Evolutionary conservation across 2,113 vertebrate genomes (phyloP).

Genomic region (Vanacampus margaritifer): DNA sequence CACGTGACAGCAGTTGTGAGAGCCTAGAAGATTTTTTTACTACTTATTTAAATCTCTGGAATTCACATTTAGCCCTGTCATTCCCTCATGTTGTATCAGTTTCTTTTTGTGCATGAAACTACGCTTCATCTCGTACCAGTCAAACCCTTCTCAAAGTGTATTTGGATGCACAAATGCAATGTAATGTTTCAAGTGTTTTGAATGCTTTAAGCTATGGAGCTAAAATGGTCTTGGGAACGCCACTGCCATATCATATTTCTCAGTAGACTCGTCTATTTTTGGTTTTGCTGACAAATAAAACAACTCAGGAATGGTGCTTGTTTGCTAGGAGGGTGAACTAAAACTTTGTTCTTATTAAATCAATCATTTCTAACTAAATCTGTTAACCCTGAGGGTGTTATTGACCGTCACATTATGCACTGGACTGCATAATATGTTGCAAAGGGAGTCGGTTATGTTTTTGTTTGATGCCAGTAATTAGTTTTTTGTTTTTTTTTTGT

Average conservation of each 20-base stretch:
- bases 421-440: neutral
- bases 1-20: too few relatives aligned
- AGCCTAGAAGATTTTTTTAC: too few relatives aligned
- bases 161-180: too few relatives aligned
- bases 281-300: slow-evolving; percentile 49
- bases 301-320: slow-evolving; percentile 18
- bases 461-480: neutral
- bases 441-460: neutral
- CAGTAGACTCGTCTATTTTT: slow-evolving; percentile 54
- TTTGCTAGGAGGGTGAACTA: neutral
- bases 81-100: too few relatives aligned
- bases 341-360: neutral
- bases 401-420: neutral
- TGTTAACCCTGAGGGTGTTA: neutral
- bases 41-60: too few relatives aligned
- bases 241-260: slow-evolving; percentile 1
- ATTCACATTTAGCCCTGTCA: too few relatives aligned
- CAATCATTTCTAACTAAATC: neutral
- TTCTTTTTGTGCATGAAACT: too few relatives aligned
- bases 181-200: neutral
- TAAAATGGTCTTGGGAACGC: too few relatives aligned
- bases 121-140: too few relatives aligned
- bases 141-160: too few relatives aligned
- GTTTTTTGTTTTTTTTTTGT: neutral
- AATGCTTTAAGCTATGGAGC: too few relatives aligned